phyloP scores from a whole-genome alignment of 2,888 invertebrate genomes.

The Ptychoptera albimana region DNA sequence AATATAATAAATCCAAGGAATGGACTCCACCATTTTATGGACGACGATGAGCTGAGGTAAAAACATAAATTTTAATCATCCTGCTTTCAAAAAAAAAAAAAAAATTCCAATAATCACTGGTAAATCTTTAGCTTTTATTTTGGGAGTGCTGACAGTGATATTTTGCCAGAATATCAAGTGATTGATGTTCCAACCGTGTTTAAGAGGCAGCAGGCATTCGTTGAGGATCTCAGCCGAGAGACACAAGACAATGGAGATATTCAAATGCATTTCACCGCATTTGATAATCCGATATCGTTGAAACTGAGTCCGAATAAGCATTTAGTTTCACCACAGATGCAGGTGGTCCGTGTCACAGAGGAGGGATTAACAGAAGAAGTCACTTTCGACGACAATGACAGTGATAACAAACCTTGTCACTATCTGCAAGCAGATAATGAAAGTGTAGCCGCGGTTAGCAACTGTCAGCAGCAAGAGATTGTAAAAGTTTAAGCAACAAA shows the following conservation, averaged over 20 bases:
- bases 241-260: neutral
- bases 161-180: neutral
- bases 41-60: slow-evolving; percentile 1
- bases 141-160: neutral
- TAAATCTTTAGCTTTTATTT: neutral
- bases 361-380: slow-evolving; percentile 22
- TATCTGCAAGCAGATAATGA: slow-evolving; percentile 42
- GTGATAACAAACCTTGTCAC: slow-evolving; percentile 38
- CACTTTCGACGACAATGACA: slow-evolving; percentile 26
- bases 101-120: too few species aligned
- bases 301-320: slow-evolving; percentile 44
- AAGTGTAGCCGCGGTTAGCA: slow-evolving; percentile 48
- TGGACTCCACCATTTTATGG: slow-evolving; percentile 1
- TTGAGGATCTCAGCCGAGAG: neutral
- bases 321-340: slow-evolving; percentile 42
- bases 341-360: slow-evolving; percentile 36
- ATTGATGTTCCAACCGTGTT: neutral
- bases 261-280: neutral
- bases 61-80: neutral
- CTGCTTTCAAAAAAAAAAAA: too few species aligned
- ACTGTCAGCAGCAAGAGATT: slow-evolving; percentile 44
- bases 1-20: too few species aligned
- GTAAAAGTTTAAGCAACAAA: slow-evolving; percentile 30
- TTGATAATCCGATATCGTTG: slow-evolving; percentile 39
- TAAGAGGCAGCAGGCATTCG: neutral